Percentiles rank a stretch among this genome's conserved stretches.
These are phyloP conservation scores for Celastrina argiolus DNA, from an alignment of 2,888 invertebrate species.

Conservation along the genomic window DNA sequence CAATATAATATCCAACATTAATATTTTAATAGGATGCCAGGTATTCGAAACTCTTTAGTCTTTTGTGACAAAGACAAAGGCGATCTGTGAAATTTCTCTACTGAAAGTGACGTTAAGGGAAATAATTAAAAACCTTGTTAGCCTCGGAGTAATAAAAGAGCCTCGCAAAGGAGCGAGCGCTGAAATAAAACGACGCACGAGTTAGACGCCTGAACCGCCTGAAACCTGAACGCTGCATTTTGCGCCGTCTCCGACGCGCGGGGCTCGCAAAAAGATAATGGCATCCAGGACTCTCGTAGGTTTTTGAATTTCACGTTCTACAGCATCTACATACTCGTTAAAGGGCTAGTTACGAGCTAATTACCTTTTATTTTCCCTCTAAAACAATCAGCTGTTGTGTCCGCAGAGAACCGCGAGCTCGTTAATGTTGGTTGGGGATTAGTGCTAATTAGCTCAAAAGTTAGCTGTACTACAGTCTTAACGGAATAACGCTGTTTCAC, in stretches of 20 bases:
- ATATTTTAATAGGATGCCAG: background rate
- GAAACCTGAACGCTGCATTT: conserved; percentile 70
- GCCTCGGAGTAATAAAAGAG: conserved; percentile 66
- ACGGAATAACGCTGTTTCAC: background rate
- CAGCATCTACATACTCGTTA: background rate
- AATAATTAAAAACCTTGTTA: conserved; percentile 77
- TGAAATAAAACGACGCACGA: conserved; percentile 58
- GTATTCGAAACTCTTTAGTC: conserved; percentile 20
- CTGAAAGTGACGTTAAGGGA: conserved; percentile 71
- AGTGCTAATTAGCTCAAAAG: background rate
- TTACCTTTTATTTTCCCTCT: background rate
- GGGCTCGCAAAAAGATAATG: conserved; percentile 66
- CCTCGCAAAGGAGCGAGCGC: conserved; percentile 60
- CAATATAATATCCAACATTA: background rate
- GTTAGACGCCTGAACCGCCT: conserved; percentile 40
- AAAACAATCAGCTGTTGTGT: background rate
- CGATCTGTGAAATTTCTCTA: conserved; percentile 31
- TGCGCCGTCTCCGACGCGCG: conserved; percentile 69
- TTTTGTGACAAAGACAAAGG: conserved; percentile 21
- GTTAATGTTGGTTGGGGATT: background rate
- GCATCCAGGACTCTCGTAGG: background rate
- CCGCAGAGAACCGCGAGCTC: background rate
- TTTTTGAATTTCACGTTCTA: conserved; percentile 5
- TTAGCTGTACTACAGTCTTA: background rate
- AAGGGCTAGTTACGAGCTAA: conserved; percentile 1